Percentiles rank a stretch among this genome's conserved stretches.
These are phyloP conservation scores for Chiridota heheva DNA, from an alignment of 35 echinoderm and acorn worm species.

Conservation along the genomic window DNA sequence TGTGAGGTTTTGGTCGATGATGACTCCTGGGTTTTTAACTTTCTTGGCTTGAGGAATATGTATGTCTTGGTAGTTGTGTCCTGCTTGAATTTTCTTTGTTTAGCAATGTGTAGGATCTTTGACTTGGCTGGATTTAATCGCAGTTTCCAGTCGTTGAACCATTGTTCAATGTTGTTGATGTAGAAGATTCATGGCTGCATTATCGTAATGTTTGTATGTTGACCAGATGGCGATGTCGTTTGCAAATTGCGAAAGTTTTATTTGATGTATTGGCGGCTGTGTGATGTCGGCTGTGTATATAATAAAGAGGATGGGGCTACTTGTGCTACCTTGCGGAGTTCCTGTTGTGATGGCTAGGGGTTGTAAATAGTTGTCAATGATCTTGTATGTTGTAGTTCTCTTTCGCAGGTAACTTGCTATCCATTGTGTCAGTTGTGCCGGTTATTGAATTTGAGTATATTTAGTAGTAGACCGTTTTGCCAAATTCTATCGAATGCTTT, in stretches of 20 bases:
- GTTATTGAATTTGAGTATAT: background rate
- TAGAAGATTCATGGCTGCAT: background rate
- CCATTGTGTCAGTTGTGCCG: background rate
- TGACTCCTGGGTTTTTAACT: background rate
- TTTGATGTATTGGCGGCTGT: background rate
- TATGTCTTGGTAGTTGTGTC: background rate
- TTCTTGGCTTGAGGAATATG: background rate
- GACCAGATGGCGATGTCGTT: constrained; percentile 31
- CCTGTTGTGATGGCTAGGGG: background rate
- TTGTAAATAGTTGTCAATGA: background rate
- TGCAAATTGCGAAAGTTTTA: constrained; percentile 13
- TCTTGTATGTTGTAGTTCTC: background rate
- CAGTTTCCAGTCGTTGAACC: constrained; percentile 26
- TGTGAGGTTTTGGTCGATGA: background rate
- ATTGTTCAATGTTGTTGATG: background rate
- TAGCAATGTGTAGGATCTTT: background rate
- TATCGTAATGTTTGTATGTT: background rate
- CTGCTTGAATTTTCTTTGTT: background rate
- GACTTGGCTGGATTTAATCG: constrained; percentile 5
- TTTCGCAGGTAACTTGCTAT: background rate
- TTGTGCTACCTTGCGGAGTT: constrained; percentile 18
- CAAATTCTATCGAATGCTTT: constrained; percentile 29
- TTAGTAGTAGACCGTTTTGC: constrained; percentile 23
- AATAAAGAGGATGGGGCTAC: constrained; percentile 26
- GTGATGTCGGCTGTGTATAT: constrained; percentile 5